Base-by-base conservation (phyloP, 1,140 invertebrate genomes). In the Caerostris extrusa region DNA sequence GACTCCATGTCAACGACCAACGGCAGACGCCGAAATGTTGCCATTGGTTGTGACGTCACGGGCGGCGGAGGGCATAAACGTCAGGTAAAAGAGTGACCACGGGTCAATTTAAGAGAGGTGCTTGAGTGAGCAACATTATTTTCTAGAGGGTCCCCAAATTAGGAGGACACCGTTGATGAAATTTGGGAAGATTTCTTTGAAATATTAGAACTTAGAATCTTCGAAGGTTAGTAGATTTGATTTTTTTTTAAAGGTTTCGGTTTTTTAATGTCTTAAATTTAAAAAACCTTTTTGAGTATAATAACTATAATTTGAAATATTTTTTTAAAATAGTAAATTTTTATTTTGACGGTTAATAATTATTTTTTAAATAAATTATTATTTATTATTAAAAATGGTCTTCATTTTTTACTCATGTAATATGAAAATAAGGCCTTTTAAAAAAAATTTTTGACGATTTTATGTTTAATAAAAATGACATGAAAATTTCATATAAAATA, bases 1-100 rank as follows among this genome's bases (percentile, higher is more conserved):
- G 90, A n/a, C 90, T 55, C 69, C 90, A 67, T 77, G 90, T 91
- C 90, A 91, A 91, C 90, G 90, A 91, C 90, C 90, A 91, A 91
- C 77, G 81, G 90, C 90, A 53, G 77, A 61, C 58, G 89, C 14
- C 89, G 89, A 90, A 57, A 69, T 55, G 19, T 64, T 91, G 57
- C 81, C 77, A 91, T 91, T 91, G 90, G 90, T 19, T 56, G 58
- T 91, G 90, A 91, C 90, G 90, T 91, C 77, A 85, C 57, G 53
- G 34, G n/a, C 90, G 90, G 90, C 90, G 90, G 90, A 91, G 71
- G 90, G 90, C 77, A 83, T 85, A 91, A 91, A 91, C 90, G 77
- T 19, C 81, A 91, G 90, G 77, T 91, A 91, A 91, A 85, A 85
- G 90, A 91, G 77, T 91, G 90, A 91, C 90, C 90, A 91, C 90